A percentile compares a stretch with the other conserved stretches of the same genome.
These are phyloP conservation scores for Epinephelus malabaricus DNA, from an alignment of 2,797 vertebrate species.

Conservation along the genomic window DNA sequence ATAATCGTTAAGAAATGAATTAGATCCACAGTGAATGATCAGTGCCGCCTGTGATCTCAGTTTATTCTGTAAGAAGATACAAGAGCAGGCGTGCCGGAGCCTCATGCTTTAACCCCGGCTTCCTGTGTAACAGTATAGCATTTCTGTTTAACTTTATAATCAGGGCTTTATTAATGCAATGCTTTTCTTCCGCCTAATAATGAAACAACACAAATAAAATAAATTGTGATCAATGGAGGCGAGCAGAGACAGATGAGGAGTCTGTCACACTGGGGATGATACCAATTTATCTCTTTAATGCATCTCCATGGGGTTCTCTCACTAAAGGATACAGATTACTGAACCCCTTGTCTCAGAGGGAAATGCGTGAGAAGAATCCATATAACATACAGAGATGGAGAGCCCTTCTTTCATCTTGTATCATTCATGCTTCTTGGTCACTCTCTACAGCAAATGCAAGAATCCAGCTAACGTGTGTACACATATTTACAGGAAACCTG, in stretches of 20 bases:
- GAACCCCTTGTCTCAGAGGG: slow-evolving; percentile 84
- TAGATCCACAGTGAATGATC: slow-evolving; percentile 78
- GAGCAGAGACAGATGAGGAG: slow-evolving; percentile 89
- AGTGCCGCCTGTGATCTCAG: slow-evolving; percentile 64
- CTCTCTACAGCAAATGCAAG: slow-evolving; percentile 67
- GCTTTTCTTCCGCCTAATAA: slow-evolving; percentile 88
- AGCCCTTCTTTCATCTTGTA: slow-evolving; percentile 74
- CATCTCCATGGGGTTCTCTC: slow-evolving; percentile 89
- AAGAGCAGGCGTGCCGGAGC: slow-evolving; percentile 62
- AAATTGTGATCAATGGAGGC: slow-evolving; percentile 91
- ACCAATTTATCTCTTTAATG: slow-evolving; percentile 93
- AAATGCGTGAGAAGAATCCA: slow-evolving; percentile 86
- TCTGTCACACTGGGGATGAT: slow-evolving; percentile 88
- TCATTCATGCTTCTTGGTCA: slow-evolving; percentile 77
- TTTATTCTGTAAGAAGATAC: slow-evolving; percentile 79
- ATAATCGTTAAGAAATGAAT: slow-evolving; percentile 83
- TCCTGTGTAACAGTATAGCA: slow-evolving; percentile 82
- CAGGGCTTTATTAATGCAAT: slow-evolving; percentile 88
- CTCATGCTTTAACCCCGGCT: slow-evolving; percentile 70
- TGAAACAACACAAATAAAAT: slow-evolving; percentile 90
- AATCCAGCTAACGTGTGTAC: slow-evolving; percentile 52
- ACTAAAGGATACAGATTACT: slow-evolving; percentile 90
- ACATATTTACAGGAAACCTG: slow-evolving; percentile 32
- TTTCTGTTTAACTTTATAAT: slow-evolving; percentile 88
- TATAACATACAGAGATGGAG: slow-evolving; percentile 80